Conservation (phyloP, 2,113 vertebrate genomes). For the Austrofundulus limnaeus region DNA sequence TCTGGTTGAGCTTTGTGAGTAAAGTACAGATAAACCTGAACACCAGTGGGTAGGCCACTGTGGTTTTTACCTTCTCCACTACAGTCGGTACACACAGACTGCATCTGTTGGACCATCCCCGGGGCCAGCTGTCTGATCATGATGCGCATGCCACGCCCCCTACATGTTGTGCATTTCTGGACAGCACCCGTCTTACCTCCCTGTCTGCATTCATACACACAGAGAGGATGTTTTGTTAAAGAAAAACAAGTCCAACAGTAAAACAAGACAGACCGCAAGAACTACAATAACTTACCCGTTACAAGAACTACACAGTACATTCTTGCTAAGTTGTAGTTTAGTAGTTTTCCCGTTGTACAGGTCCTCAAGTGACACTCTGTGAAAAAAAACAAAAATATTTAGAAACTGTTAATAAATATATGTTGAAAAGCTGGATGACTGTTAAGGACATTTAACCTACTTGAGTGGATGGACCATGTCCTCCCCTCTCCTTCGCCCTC, state of each 20-base stretch:
- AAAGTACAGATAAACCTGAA: neutral
- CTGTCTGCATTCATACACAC: conserved; percentile 78
- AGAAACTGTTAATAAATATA: neutral
- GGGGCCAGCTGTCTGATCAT: conserved; percentile 98
- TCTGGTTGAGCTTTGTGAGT: too few species aligned
- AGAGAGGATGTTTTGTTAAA: neutral
- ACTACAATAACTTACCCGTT: conserved; percentile 87
- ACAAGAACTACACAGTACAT: conserved; percentile 94
- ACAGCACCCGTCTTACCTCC: conserved; percentile 96
- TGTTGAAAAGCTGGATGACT: neutral
- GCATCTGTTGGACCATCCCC: conserved; percentile 99
- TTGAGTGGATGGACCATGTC: conserved; percentile 99
- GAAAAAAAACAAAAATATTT: conserved; percentile 16
- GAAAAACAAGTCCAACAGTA: neutral
- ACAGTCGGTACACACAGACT: conserved; percentile 96
- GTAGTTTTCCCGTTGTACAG: conserved; percentile 98
- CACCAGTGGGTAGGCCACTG: neutral
- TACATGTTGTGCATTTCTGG: conserved; percentile 92
- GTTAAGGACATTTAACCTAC: conserved; percentile 71
- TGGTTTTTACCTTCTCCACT: conserved; percentile 89
- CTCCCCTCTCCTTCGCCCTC: conserved; percentile 93
- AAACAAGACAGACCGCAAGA: neutral
- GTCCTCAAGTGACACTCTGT: conserved; percentile 96
- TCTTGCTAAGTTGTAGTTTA: conserved; percentile 99
- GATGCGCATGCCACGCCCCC: conserved; percentile 93